Evolutionary conservation across 2,113 vertebrate species (phyloP).

Genomic region (Vireo altiloquus): DNA sequence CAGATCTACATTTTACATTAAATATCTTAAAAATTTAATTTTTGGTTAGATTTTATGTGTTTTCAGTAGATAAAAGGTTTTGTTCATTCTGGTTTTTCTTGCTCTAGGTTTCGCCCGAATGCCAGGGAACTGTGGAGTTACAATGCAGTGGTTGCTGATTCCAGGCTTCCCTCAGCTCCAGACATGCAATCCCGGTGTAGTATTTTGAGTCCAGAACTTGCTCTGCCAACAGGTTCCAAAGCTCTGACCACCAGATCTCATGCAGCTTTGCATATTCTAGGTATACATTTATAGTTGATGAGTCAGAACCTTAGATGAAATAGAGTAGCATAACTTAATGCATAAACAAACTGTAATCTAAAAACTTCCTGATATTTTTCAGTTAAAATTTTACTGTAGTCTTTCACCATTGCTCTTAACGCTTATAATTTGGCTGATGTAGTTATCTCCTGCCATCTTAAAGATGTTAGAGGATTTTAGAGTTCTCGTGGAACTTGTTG

Average conservation of each 20-base stretch:
- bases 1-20: background rate
- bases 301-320: background rate
- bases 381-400: background rate
- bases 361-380: background rate
- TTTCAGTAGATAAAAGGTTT: background rate
- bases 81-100: background rate
- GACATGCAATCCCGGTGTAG: conserved; percentile 92
- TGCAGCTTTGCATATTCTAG: conserved; percentile 94
- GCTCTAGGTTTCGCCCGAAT: conserved; percentile 84
- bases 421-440: background rate
- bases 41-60: background rate
- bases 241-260: conserved; percentile 95
- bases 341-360: background rate
- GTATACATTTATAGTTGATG: conserved; percentile 66
- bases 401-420: background rate
- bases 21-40: background rate
- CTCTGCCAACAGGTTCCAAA: conserved; percentile 89
- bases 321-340: background rate
- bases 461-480: background rate
- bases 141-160: conserved; percentile 95
- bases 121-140: conserved; percentile 94
- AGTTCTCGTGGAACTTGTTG: background rate
- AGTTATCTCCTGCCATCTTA: background rate
- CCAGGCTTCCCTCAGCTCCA: conserved; percentile 86
- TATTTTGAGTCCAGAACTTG: conserved; percentile 94